These are phyloP conservation scores for Sceloporus tristichus DNA, from an alignment of 2,113 vertebrate species.

Conservation along the genomic window DNA sequence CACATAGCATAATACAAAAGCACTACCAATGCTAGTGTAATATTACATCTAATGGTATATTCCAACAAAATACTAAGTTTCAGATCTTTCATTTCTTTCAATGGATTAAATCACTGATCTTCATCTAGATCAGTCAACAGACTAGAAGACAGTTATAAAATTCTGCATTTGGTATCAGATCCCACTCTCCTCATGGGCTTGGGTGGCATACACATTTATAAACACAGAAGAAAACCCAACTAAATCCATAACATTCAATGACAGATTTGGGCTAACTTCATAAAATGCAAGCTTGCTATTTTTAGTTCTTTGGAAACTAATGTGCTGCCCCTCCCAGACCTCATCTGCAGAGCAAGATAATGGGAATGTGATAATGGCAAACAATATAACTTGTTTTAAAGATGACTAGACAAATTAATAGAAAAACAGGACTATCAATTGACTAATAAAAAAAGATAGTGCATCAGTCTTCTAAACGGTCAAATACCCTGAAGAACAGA, in stretches of 20 bases:
- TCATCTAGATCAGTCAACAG: neutral
- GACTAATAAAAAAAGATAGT: neutral
- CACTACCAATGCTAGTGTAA: neutral
- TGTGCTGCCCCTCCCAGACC: neutral
- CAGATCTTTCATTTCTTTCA: neutral
- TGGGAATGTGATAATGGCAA: constrained; percentile 16
- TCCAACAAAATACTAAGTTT: neutral
- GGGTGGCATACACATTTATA: neutral
- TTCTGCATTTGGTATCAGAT: neutral
- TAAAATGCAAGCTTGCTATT: neutral
- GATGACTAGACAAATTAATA: constrained; percentile 10
- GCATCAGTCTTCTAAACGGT: neutral
- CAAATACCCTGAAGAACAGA: neutral
- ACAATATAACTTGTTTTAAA: neutral
- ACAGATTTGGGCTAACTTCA: constrained; percentile 9
- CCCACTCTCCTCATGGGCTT: neutral
- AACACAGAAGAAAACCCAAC: neutral
- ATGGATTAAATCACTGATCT: neutral
- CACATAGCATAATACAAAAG: neutral
- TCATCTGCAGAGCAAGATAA: constrained; percentile 11
- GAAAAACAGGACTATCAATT: constrained; percentile 2
- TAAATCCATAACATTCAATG: neutral
- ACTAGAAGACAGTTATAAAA: neutral
- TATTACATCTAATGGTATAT: neutral
- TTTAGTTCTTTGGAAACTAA: constrained; percentile 19